Evolutionary conservation across 2,113 vertebrate genomes (phyloP), one percentile per base, ranked within the genome.

Genomic region (Pelusios castaneus): DNA sequence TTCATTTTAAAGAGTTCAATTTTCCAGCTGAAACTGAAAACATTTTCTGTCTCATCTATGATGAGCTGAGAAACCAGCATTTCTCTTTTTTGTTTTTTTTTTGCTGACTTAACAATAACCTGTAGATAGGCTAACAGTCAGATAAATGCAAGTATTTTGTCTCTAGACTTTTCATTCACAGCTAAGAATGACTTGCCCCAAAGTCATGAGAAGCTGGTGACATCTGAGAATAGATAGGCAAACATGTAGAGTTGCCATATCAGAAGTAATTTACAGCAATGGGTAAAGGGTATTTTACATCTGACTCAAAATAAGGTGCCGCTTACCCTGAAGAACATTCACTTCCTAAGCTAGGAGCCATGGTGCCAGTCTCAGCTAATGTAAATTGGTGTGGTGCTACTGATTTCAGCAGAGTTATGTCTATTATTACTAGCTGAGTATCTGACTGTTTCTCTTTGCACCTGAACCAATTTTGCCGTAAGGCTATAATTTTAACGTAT

Each of bases 21-120:
- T 98, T 98, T 98, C 98, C 98, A 98, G 96, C 92, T 98, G 97
- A 98, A 98, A 98, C 97, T 98, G 97, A 98, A 98, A 98, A 97
- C 82, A 3, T 96, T 98, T 97, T 97, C 38, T 92, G 96, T 88
- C 95, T 98, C 97, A 97, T 97, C 95, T 3, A 96, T 87, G 94
- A 95, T 97, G 96, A 97, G 97, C 94, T 97, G 96, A 98, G 95
- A 98, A 98, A 98, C 94, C 94, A 97, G 92, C 93, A 88, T 47
- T 47, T 96, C 51, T 83, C 43, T 84, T 38, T 34, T 27, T 77
- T 47, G 38, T 34, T 52, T 38, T 87, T 83, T 88, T 94, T 97
- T 92, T 96, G 96, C 97, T 97, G 97, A 98, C 95, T 95, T 97
- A 93, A 94, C 96, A 96, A 82, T 96, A 45, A 94, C 88, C 82